Evolutionary conservation across 2,113 vertebrate species (phyloP).

Genomic region (Anseranas semipalmata): DNA sequence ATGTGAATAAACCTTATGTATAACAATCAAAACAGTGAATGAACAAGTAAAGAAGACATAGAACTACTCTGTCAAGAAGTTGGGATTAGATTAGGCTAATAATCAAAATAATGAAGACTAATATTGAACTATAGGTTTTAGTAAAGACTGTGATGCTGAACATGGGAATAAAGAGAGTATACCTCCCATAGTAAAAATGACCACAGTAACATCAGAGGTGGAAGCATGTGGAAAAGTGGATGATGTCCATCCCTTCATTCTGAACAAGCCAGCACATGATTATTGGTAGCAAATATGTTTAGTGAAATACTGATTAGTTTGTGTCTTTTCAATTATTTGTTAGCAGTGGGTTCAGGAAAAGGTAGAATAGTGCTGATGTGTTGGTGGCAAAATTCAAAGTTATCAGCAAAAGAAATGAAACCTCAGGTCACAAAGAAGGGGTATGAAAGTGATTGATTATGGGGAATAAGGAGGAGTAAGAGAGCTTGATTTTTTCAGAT

Average conservation of each 20-base stretch:
- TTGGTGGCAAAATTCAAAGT: background rate
- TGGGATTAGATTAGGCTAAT: background rate
- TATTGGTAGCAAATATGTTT: background rate
- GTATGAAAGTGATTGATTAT: background rate
- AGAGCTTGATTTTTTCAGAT: background rate
- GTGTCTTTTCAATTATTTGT: background rate
- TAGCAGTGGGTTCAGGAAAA: background rate
- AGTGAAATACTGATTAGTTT: background rate
- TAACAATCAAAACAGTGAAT: background rate
- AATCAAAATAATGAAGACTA: background rate
- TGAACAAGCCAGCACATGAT: background rate
- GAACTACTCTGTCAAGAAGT: background rate
- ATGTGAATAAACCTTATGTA: background rate
- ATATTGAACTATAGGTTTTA: background rate
- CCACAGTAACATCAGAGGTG: background rate
- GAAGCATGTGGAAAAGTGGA: background rate
- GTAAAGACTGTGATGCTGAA: background rate
- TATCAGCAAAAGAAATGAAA: background rate
- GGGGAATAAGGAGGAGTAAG: background rate
- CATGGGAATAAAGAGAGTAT: background rate
- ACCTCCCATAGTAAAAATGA: background rate
- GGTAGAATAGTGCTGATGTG: background rate
- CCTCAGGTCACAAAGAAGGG: background rate
- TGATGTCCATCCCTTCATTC: background rate
- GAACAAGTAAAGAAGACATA: background rate